Evolutionary conservation across 2,113 vertebrate species (phyloP).

Genomic region (Planiliza haematocheilus): DNA sequence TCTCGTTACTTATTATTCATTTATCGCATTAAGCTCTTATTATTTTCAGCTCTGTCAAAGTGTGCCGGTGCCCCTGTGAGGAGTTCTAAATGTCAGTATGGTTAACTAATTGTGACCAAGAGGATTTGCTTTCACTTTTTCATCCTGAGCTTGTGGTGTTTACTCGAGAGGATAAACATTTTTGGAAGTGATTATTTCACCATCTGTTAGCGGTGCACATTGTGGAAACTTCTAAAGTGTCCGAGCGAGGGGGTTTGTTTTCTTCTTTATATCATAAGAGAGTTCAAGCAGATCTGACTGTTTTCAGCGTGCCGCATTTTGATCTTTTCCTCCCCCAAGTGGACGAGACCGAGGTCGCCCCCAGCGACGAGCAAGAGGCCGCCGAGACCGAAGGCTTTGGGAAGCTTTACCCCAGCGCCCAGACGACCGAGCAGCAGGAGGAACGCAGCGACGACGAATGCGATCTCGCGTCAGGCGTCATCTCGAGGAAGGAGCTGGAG

Average conservation of each 20-base stretch:
- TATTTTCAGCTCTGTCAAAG: neutral
- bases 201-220: conserved; percentile 47
- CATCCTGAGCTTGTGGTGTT: conserved; percentile 30
- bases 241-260: neutral
- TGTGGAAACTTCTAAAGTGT: conserved; percentile 54
- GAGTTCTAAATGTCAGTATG: conserved; percentile 19
- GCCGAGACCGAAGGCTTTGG: conserved; percentile 87
- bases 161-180: conserved; percentile 49
- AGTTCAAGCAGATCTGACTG: neutral
- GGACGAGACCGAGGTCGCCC: conserved; percentile 48
- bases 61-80: neutral
- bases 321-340: conserved; percentile 9
- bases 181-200: conserved; percentile 57
- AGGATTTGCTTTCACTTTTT: conserved; percentile 34
- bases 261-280: conserved; percentile 7
- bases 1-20: neutral
- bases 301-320: conserved; percentile 8
- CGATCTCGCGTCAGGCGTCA: conserved; percentile 90
- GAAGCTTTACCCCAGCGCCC: conserved; percentile 90
- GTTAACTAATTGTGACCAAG: conserved; percentile 37
- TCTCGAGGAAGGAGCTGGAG: conserved; percentile 93
- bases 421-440: conserved; percentile 82
- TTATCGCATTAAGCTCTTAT: neutral
- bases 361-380: conserved; percentile 64
- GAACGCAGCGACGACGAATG: conserved; percentile 85